Base-by-base conservation (phyloP, 1,140 invertebrate genomes). In the Portunus trituberculatus region DNA sequence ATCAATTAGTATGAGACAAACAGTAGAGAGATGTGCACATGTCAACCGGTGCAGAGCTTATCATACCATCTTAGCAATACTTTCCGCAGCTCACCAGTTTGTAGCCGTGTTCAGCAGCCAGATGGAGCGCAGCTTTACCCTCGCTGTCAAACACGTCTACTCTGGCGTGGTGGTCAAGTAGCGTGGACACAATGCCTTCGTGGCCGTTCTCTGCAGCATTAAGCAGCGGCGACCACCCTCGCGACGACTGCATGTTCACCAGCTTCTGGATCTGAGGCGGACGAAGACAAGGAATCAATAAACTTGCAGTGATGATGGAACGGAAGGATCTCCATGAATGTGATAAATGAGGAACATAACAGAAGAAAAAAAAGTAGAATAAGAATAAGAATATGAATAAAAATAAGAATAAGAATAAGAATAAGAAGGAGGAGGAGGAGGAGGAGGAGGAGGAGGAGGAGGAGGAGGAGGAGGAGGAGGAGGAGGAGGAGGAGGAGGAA, bases 101-200 rank as follows among this genome's bases (percentile, higher is more conserved):
- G 52, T 98, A 99, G 0, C 99, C 99, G 96, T 98, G 98, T 96
- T 99, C 99, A 0, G 99, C 99, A 0, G 99, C 99, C 94, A 99
- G 97, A 97, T 99, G 99, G 82, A 99, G 97, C 0, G 99, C 99
- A 0, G 99, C 99, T 96, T 99, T 97, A 16, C 99, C 99, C 97
- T 99, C 99, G 96, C 98, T 98, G 97, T 99, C 99, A 97, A 99
- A 99, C 0, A 99, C 99, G 97, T 99, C 99, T 10, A 99, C 99
- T 59, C 96, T 93, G n/a, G 96, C 96, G 95, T 98, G 97, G 95
- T 98, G 97, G 86, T 97, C 96, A 6, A 98, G 97, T 6, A 98
- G 96, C 29, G 98, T 97, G 90, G 97, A 97, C 3, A 97, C 97
- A 29, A 98, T 97, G 91, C 97, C 97, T 3, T 97, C 96, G 96